Base-by-base conservation (phyloP, 2,113 vertebrate genomes). In the Alethe castanea region DNA sequence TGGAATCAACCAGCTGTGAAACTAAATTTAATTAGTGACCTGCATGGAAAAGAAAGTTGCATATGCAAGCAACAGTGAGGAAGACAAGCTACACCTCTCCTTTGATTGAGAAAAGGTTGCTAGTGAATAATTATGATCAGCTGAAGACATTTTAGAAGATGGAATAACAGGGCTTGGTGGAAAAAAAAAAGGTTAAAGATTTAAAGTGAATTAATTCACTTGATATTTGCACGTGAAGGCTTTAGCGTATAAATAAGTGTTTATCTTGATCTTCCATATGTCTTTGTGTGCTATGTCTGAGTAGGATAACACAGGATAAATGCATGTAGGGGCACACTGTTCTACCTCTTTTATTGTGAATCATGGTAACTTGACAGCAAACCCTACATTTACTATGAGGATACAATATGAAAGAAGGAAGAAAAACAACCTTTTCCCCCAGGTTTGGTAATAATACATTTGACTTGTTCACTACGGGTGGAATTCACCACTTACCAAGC, bases 321-420 rank as follows among this genome's bases (percentile, higher is more conserved):
- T 47, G 8, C 40, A 36, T 25, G 13, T 57, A 13, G 23, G 7
- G 12, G 23, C 14, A 45, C 31, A 23, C 5, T 0, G 0, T n/a
- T 50, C 24, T 42, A 12, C 13, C 26, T 69, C 12, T 77, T 90
- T 38, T 19, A 4, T 28, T 81, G 25, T 35, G 38, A 67, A 42
- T 59, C 15, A 25, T 10, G 9, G 20, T 67, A 79, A 50, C 22
- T 45, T 59, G 23, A 40, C 8, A 45, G 36, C 26, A 66, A 88
- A 45, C 4, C 6, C 10, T n/a, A 66, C 4, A 31, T 35, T 61
- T 57, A 20, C 14, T 36, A 3, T 40, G 28, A 71, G 31, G 38
- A 88, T 73, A 40, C 8, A 16, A 26, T 44, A n/a, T 3, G 12
- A 69, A 85, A 71, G 25, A 45, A 48, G 14, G 35, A 82, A 82